phyloP scores from a whole-genome alignment of 2,888 invertebrate species.

The Subacronicta megacephala region DNA sequence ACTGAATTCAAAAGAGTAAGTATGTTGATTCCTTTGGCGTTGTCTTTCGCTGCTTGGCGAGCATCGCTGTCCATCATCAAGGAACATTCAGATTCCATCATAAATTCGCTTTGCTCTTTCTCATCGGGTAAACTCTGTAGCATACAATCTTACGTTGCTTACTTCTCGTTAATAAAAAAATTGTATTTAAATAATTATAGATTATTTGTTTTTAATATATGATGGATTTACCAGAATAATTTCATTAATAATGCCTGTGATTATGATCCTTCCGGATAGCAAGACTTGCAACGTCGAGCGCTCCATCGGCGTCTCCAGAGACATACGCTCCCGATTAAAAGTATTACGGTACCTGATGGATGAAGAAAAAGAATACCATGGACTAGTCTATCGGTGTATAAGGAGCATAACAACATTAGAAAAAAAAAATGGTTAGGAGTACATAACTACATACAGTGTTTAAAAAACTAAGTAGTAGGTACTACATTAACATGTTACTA shows the following conservation, averaged over 20 bases:
- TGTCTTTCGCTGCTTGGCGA: slow-evolving; percentile 62
- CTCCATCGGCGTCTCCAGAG: slow-evolving; percentile 62
- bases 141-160: slow-evolving; percentile 3
- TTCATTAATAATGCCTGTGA: slow-evolving; percentile 83
- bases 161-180: too few relatives aligned
- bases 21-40: slow-evolving; percentile 61
- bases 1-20: slow-evolving; percentile 70
- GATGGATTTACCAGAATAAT: slow-evolving; percentile 68
- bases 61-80: slow-evolving; percentile 76
- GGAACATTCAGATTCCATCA: slow-evolving; percentile 79
- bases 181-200: too few relatives aligned
- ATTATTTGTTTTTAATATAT: slow-evolving; percentile 12
- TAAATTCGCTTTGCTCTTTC: slow-evolving; percentile 71
- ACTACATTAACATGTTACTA: too few relatives aligned
- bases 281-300: slow-evolving; percentile 78
- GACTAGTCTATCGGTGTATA: background rate
- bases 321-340: slow-evolving; percentile 56
- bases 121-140: slow-evolving; percentile 71
- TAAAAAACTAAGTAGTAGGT: too few relatives aligned
- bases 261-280: slow-evolving; percentile 80
- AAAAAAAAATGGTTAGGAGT: too few relatives aligned
- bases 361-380: background rate
- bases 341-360: slow-evolving; percentile 54
- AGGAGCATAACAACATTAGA: background rate
- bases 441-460: too few relatives aligned